Evolutionary conservation across 2,797 vertebrate species (phyloP).

Genomic region (Uromys caudimaculatus): DNA sequence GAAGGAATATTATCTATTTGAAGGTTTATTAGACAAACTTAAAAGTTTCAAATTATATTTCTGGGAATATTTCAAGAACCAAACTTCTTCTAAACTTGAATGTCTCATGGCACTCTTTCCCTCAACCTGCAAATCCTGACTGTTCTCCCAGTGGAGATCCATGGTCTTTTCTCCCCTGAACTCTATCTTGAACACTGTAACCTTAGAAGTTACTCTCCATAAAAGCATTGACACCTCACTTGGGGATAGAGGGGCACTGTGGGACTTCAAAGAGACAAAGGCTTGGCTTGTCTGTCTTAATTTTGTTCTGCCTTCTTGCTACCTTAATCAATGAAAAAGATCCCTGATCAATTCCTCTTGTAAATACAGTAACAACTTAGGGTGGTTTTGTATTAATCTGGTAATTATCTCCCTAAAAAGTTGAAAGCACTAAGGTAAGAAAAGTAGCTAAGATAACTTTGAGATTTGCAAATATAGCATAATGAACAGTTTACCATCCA

Average conservation of each 20-base stretch:
- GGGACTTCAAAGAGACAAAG: background rate
- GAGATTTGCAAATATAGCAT: background rate
- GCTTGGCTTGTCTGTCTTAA: background rate
- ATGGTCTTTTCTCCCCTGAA: background rate
- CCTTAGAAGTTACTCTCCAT: background rate
- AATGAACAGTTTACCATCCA: background rate
- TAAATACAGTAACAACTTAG: background rate
- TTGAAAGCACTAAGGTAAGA: background rate
- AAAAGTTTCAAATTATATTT: conserved; percentile 47
- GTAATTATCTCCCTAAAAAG: background rate
- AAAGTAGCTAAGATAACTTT: background rate
- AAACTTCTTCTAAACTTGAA: background rate
- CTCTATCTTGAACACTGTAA: background rate
- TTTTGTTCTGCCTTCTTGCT: background rate
- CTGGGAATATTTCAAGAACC: conserved; percentile 11
- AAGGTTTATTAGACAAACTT: conserved; percentile 50
- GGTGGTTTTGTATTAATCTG: background rate
- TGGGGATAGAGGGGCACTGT: background rate
- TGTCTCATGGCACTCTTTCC: background rate
- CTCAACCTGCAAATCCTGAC: background rate
- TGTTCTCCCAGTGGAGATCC: background rate
- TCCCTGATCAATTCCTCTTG: background rate
- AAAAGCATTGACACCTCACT: background rate
- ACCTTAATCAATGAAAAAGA: background rate
- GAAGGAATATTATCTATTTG: background rate